These are phyloP conservation scores for Danaus melanippus DNA, from an alignment of 1,140 invertebrate species.

Conservation along the genomic window DNA sequence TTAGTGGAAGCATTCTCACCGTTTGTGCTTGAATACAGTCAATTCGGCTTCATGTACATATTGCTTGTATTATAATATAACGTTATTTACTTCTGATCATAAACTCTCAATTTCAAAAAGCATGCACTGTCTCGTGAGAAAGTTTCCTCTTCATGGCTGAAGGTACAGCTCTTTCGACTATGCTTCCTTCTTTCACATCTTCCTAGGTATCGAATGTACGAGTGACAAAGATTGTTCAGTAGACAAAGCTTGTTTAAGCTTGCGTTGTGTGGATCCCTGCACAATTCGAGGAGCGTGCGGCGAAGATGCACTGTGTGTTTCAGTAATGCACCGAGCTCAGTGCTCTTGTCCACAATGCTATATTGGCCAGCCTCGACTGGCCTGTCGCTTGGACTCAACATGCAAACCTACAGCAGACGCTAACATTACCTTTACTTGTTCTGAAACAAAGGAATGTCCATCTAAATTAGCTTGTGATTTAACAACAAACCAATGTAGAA, in stretches of 20 bases:
- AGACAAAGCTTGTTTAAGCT: constrained; percentile 91
- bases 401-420: constrained; percentile 73
- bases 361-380: constrained; percentile 82
- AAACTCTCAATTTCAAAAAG: constrained; percentile 75
- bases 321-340: constrained; percentile 85
- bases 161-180: constrained; percentile 80
- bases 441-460: constrained; percentile 81
- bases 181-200: constrained; percentile 80
- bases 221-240: constrained; percentile 91
- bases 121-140: constrained; percentile 83
- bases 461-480: constrained; percentile 80
- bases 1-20: constrained; percentile 72
- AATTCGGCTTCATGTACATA: constrained; percentile 72
- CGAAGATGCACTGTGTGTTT: constrained; percentile 88
- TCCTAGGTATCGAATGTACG: constrained; percentile 90
- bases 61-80: constrained; percentile 71
- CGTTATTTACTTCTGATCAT: constrained; percentile 70
- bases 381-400: constrained; percentile 83
- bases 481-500: constrained; percentile 79
- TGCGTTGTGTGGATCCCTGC: constrained; percentile 91
- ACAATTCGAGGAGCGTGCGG: constrained; percentile 89
- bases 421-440: constrained; percentile 74
- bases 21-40: constrained; percentile 69
- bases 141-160: constrained; percentile 79
- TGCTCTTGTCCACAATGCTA: constrained; percentile 92